A percentile compares a stretch with the other conserved stretches of the same genome.
phyloP scores from a whole-genome alignment of 2,888 invertebrate genomes.

The Epiperipatus broadwayi region DNA sequence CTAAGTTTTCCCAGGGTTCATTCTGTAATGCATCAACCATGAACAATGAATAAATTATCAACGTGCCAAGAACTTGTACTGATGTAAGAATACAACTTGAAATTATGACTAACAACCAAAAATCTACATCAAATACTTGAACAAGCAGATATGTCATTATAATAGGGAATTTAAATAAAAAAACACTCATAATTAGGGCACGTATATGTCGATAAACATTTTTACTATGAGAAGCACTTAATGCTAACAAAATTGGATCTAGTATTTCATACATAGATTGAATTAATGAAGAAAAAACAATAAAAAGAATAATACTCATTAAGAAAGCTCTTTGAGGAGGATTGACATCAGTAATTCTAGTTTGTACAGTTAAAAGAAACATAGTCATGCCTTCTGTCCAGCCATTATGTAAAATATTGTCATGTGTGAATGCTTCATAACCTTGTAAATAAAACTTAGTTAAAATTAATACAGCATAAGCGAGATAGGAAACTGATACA shows the following conservation, averaged over 20 bases:
- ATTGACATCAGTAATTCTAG: slow-evolving; percentile 33
- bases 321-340: slow-evolving; percentile 33
- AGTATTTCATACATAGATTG: slow-evolving; percentile 36
- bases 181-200: slow-evolving; percentile 27
- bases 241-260: slow-evolving; percentile 33
- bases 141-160: slow-evolving; percentile 31
- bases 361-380: slow-evolving; percentile 34
- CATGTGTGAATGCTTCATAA: slow-evolving; percentile 23
- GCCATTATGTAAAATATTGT: slow-evolving; percentile 28
- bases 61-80: slow-evolving; percentile 32
- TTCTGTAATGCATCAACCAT: slow-evolving; percentile 30
- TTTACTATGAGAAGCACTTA: slow-evolving; percentile 30
- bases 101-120: slow-evolving; percentile 35
- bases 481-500: slow-evolving; percentile 33
- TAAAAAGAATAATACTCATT: slow-evolving; percentile 35
- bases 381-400: slow-evolving; percentile 37
- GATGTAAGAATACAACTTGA: slow-evolving; percentile 34
- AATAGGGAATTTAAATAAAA: slow-evolving; percentile 30
- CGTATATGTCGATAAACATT: slow-evolving; percentile 27
- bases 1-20: slow-evolving; percentile 33
- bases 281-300: slow-evolving; percentile 36
- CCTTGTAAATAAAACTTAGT: slow-evolving; percentile 31
- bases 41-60: slow-evolving; percentile 33
- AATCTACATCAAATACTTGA: slow-evolving; percentile 30
- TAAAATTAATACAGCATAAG: slow-evolving; percentile 28